Evolutionary conservation across 2,888 invertebrate genomes (phyloP).

Genomic region (Hyposoter didymator): DNA sequence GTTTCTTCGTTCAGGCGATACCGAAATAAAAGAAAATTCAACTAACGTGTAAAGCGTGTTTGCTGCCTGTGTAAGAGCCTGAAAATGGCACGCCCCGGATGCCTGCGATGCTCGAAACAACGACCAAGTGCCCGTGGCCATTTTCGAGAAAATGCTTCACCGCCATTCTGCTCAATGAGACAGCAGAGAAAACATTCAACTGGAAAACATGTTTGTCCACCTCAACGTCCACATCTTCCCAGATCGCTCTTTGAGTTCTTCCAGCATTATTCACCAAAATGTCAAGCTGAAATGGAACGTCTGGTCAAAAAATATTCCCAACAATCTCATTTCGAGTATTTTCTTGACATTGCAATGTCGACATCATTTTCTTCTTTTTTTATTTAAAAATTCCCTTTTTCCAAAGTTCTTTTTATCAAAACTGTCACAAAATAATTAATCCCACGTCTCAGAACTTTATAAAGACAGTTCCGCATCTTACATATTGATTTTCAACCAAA

Average conservation of each 20-base stretch:
- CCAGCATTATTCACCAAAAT: conserved; percentile 93
- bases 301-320: background rate
- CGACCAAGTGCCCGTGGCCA: conserved; percentile 89
- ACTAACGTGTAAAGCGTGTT: conserved; percentile 91
- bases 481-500: background rate
- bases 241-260: conserved; percentile 88
- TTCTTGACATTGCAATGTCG: background rate
- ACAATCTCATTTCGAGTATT: background rate
- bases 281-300: conserved; percentile 86
- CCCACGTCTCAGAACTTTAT: background rate
- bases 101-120: conserved; percentile 91
- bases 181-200: conserved; percentile 90
- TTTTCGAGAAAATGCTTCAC: conserved; percentile 87
- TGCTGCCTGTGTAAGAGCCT: conserved; percentile 89
- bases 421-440: background rate
- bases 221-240: conserved; percentile 88
- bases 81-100: conserved; percentile 88
- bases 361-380: background rate
- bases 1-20: too few species aligned
- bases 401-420: background rate
- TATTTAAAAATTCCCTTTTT: background rate
- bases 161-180: conserved; percentile 89
- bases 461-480: background rate
- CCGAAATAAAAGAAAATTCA: background rate
- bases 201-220: conserved; percentile 92